Conservation (phyloP, 2,888 invertebrate genomes). For the Andrena flavipes region DNA sequence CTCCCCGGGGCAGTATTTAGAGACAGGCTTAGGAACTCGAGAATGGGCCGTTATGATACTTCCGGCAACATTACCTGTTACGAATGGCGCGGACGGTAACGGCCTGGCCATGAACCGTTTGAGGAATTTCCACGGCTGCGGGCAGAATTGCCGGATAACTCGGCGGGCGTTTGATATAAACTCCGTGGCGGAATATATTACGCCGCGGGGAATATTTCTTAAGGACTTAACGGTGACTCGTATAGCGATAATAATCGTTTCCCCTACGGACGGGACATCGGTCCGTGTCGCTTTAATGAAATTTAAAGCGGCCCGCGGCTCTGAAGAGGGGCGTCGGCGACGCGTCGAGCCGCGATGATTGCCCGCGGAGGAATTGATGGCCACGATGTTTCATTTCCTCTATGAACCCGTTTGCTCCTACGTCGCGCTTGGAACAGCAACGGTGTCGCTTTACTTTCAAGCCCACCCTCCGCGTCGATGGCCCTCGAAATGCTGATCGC, state of each 20-base stretch:
- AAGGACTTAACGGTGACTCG: conserved; percentile 52
- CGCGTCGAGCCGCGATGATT: not conserved
- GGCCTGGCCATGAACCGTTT: conserved; percentile 47
- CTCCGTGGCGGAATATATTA: conserved; percentile 46
- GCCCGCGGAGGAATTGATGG: conserved; percentile 12
- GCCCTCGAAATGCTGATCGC: not conserved
- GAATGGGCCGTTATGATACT: conserved; percentile 67
- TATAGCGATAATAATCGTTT: conserved; percentile 58
- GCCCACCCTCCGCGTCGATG: not conserved
- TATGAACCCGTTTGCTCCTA: not conserved
- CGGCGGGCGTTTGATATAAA: conserved; percentile 27
- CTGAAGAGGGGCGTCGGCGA: not conserved
- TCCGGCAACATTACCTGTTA: conserved; percentile 56
- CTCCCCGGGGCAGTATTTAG: conserved; percentile 58
- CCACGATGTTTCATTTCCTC: not conserved
- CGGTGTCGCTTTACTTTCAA: not conserved
- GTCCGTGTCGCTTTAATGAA: conserved; percentile 41
- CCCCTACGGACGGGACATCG: conserved; percentile 38
- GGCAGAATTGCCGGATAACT: conserved; percentile 59
- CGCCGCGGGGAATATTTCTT: conserved; percentile 55
- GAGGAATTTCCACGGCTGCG: conserved; percentile 56
- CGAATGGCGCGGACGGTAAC: conserved; percentile 37
- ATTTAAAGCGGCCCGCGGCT: conserved; percentile 32
- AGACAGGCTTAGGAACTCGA: conserved; percentile 61
- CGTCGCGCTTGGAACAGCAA: not conserved